A percentile compares a stretch with the other conserved stretches of the same genome.
These are phyloP conservation scores for Rhingia rostrata DNA, from an alignment of 2,888 invertebrate genomes.

Conservation along the genomic window DNA sequence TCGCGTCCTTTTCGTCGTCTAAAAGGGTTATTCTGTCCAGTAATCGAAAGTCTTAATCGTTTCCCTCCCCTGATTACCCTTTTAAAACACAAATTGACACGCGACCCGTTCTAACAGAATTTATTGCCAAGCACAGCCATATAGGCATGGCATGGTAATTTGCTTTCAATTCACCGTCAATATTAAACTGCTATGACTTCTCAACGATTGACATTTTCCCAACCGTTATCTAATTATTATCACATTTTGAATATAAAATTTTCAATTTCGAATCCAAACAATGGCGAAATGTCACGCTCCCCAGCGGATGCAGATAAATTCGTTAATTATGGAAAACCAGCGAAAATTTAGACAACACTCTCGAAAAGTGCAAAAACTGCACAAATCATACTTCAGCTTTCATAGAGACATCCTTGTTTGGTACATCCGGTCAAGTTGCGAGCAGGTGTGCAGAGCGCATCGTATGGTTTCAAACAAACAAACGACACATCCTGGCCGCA, in stretches of 20 bases:
- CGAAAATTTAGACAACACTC: background rate
- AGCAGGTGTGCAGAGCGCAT: conserved; percentile 22
- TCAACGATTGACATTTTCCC: conserved; percentile 1
- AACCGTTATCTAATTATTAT: conserved; percentile 22
- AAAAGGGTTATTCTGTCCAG: too few relatives aligned
- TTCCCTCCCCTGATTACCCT: conserved; percentile 11
- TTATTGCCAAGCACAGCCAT: background rate
- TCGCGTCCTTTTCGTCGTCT: too few relatives aligned
- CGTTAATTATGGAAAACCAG: conserved; percentile 60
- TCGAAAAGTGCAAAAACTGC: background rate
- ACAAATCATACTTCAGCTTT: background rate
- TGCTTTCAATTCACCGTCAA: background rate
- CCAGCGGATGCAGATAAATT: conserved; percentile 34
- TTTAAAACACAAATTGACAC: conserved; percentile 27
- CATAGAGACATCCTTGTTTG: conserved; percentile 40
- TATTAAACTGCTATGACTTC: background rate
- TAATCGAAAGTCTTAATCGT: conserved; percentile 5
- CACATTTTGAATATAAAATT: conserved; percentile 32
- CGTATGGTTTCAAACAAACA: conserved; percentile 28
- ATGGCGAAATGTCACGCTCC: conserved; percentile 3
- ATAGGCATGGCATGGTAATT: background rate
- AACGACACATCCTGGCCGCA: conserved; percentile 2
- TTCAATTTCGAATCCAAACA: conserved; percentile 51
- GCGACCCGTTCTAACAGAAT: conserved; percentile 11
- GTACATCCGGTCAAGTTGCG: conserved; percentile 16